A percentile compares a stretch with the other conserved stretches of the same genome.
Evolutionary conservation across 2,113 vertebrate species (phyloP).

Genomic region (Gymnorhina tibicen): DNA sequence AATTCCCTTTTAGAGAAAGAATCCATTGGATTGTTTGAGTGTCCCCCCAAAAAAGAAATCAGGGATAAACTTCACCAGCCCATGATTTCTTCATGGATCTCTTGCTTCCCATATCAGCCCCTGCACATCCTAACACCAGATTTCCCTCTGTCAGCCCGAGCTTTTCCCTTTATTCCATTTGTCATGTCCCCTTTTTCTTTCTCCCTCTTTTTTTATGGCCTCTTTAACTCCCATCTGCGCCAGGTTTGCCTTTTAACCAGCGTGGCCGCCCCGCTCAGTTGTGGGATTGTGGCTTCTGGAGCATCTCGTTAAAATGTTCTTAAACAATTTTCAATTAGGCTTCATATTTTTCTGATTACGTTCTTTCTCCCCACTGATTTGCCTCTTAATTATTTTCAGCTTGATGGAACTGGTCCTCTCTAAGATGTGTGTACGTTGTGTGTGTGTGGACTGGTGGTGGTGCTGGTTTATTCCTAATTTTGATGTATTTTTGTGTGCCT

Average conservation of each 20-base stretch:
- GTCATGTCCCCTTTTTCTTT: background rate
- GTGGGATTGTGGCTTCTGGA: slow-evolving; percentile 59
- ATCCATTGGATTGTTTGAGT: background rate
- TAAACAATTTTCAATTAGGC: slow-evolving; percentile 59
- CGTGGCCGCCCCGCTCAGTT: slow-evolving; percentile 1
- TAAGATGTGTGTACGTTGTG: background rate
- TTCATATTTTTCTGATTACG: slow-evolving; percentile 55
- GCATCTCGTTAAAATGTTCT: slow-evolving; percentile 62
- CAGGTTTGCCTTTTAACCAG: slow-evolving; percentile 42
- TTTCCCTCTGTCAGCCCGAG: background rate
- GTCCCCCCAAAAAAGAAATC: background rate
- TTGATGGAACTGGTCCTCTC: background rate
- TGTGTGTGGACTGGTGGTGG: background rate
- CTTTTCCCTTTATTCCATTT: background rate
- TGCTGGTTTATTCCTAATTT: background rate
- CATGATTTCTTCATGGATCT: background rate
- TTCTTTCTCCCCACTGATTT: slow-evolving; percentile 40
- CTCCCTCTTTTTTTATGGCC: background rate
- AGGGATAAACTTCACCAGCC: background rate
- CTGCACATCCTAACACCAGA: background rate
- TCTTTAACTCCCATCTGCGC: background rate
- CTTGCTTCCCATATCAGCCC: background rate
- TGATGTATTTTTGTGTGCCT: background rate
- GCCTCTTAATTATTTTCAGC: slow-evolving; percentile 38
- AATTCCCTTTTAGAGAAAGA: background rate